phyloP scores from a whole-genome alignment of 2,113 vertebrate species.

The Brachypteracias leptosomus region DNA sequence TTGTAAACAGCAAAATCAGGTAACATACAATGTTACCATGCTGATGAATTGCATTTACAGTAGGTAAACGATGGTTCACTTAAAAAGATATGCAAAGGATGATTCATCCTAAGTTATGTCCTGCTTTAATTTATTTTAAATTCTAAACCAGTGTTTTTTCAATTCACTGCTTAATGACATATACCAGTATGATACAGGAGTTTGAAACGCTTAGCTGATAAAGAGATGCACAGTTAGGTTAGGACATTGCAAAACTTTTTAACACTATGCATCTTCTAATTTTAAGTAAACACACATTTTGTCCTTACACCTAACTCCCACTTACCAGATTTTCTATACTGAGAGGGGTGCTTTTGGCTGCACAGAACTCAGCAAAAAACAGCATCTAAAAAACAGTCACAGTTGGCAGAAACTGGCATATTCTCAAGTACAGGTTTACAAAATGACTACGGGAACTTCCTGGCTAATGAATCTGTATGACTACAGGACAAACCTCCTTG shows the following conservation, averaged over 20 bases:
- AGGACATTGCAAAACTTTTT: constrained; percentile 33
- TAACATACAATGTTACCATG: not conserved
- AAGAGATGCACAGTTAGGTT: constrained; percentile 41
- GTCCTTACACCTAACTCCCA: constrained; percentile 68
- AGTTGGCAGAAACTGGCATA: not conserved
- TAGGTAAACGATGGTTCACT: constrained; percentile 6
- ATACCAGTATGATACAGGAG: not conserved
- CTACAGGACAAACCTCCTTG: not conserved
- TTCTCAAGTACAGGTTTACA: constrained; percentile 22
- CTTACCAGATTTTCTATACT: constrained; percentile 57
- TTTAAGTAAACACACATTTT: constrained; percentile 63
- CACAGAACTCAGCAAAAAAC: constrained; percentile 3
- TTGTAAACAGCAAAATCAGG: not conserved
- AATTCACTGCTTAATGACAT: constrained; percentile 17
- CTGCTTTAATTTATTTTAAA: constrained; percentile 27
- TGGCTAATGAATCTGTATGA: not conserved
- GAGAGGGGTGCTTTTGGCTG: constrained; percentile 18
- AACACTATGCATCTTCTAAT: constrained; percentile 50
- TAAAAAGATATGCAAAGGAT: constrained; percentile 33
- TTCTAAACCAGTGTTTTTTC: not conserved
- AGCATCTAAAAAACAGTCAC: not conserved
- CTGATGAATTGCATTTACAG: not conserved
- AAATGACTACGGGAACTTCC: not conserved
- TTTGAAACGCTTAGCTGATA: constrained; percentile 38
- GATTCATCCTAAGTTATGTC: constrained; percentile 45